Evolutionary conservation across 2,888 invertebrate genomes (phyloP).

Genomic region (Tricholauxania praeusta): DNA sequence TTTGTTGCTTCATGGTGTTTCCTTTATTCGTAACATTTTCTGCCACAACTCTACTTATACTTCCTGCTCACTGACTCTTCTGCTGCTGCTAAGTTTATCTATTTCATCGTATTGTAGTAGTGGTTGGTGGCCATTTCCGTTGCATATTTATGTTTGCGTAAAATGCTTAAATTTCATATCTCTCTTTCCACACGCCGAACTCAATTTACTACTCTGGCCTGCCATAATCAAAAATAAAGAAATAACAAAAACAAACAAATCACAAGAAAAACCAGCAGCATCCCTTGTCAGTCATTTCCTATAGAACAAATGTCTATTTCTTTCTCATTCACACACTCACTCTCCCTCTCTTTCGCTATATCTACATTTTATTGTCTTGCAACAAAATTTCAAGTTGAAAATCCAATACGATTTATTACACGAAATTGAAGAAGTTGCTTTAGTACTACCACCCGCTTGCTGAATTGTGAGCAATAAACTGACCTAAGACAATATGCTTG

Average conservation of each 20-base stretch:
- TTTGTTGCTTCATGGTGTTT: too few relatives aligned
- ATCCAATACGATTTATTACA: constrained; percentile 34
- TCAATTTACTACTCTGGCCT: background rate
- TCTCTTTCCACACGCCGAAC: constrained; percentile 16
- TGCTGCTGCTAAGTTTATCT: too few relatives aligned
- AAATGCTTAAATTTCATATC: constrained; percentile 25
- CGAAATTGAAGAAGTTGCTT: constrained; percentile 28
- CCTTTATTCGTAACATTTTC: too few relatives aligned
- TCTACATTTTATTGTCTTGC: background rate
- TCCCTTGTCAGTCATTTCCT: background rate
- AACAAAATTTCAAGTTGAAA: constrained; percentile 30
- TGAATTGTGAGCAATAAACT: constrained; percentile 5
- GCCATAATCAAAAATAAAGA: background rate
- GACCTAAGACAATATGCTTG: constrained; percentile 21
- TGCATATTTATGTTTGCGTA: constrained; percentile 20
- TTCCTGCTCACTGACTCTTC: too few relatives aligned
- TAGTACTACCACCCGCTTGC: background rate
- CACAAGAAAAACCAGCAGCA: background rate
- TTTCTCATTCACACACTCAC: background rate
- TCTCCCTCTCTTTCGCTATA: background rate
- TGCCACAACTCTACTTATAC: too few relatives aligned
- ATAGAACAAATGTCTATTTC: background rate
- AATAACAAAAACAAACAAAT: too few relatives aligned
- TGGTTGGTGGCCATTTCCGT: constrained; percentile 25
- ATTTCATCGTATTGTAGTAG: too few relatives aligned